Evolutionary conservation across 2,888 invertebrate species (phyloP), one percentile per base, ranked within the genome.

Genomic region (Deilephila porcellus): DNA sequence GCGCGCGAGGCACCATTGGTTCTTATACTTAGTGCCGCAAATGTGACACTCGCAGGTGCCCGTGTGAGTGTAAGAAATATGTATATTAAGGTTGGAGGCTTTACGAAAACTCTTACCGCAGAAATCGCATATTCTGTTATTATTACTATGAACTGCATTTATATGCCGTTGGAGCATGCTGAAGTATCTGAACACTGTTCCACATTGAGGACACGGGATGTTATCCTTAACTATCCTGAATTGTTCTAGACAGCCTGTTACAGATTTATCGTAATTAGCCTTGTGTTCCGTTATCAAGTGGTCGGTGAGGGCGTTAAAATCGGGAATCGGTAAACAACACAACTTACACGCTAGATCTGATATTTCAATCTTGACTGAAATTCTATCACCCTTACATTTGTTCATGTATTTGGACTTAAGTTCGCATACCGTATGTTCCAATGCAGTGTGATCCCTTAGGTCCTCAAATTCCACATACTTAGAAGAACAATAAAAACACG

Each of bases 61-160:
- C 0, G 87, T 90, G 72, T 94, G 94, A 0, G 90, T 84, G 72
- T 93, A 89, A 0, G 87, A 86, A 37, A 93, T 87, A 60, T 94
- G 94, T 0, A 92, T 89, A 52, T 90, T 90, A 0, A 94, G 80
- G 80, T 93, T 93, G 0, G 88, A 82, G 0, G 87, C 88, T 8
- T 85, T 91, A 2, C 90, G 86, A 53, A 93, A 94, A 53, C 89
- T 88, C 0, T 90, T 85, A 0, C 94, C 94, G 76, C 94, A 94
- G 72, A 89, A 92, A 72, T 92, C 92, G 77, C 94, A 94, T 17
- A 94, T 93, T 19, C 87, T 87, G 45, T 91, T 93, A 60, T 93
- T 92, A 34, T 92, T 88, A 70, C 89, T 92, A 60, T 94, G 94
- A 34, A 89, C 91, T 0, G 90, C 85, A 59, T 93, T 94, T 70